Conservation (phyloP, 2,888 invertebrate genomes). For the Ischnus inquisitorius region DNA sequence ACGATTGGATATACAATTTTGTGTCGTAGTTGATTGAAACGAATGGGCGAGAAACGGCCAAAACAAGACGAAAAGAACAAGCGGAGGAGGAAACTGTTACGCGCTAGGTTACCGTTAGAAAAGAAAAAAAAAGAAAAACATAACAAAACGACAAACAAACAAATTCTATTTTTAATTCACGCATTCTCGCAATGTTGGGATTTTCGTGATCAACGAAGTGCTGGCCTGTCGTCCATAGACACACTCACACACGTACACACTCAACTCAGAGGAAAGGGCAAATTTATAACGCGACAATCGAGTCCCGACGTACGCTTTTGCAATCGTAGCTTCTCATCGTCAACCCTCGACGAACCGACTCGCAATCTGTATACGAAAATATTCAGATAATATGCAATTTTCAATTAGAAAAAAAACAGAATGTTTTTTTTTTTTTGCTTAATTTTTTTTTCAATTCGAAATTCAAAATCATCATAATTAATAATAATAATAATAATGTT, state of each 20-base stretch:
- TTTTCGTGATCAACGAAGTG: constrained; percentile 85
- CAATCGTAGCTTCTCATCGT: constrained; percentile 28
- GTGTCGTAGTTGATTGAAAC: constrained; percentile 67
- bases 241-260: constrained; percentile 72
- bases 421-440: no score
- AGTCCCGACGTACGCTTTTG: constrained; percentile 21
- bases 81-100: constrained; percentile 80
- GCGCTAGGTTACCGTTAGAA: constrained; percentile 83
- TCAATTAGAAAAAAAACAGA: neutral
- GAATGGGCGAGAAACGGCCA: constrained; percentile 45
- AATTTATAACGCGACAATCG: constrained; percentile 22
- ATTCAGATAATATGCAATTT: neutral
- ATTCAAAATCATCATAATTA: no score
- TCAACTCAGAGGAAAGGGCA: constrained; percentile 56
- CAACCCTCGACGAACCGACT: constrained; percentile 28
- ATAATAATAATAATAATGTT: no score
- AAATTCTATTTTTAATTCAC: constrained; percentile 84
- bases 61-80: constrained; percentile 68
- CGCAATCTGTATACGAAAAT: no score
- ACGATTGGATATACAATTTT: constrained; percentile 69
- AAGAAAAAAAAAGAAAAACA: constrained; percentile 57
- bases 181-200: constrained; percentile 84
- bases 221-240: constrained; percentile 81
- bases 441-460: no score
- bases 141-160: no score